Evolutionary conservation across 2,797 vertebrate genomes (phyloP), one percentile per base, ranked within the genome.

Genomic region (Hypotaenidia philippensis): DNA sequence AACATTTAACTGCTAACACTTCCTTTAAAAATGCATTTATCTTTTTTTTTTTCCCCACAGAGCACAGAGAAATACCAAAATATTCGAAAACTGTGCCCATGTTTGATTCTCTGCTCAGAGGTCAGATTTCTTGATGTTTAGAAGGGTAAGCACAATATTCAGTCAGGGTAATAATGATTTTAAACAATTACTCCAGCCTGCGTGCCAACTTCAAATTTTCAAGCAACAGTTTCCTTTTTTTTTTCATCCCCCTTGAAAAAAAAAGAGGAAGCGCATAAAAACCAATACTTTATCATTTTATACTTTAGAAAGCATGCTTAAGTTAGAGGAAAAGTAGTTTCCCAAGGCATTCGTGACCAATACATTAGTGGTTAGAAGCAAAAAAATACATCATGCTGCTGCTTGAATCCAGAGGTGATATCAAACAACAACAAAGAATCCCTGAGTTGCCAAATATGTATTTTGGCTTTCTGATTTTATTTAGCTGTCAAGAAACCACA

Each of bases 391-490:
- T 84, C 47, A 65, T 27, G 31, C 41, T 71, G 47, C 69, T 89
- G 32, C 74, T 74, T 29, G 23, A 74, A 60, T 93, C 66, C 72
- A 83, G 60, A 87, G 59, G 44, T 74, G 60, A 63, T 93, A 92
- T 66, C 31, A n/a, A 79, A 29, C 17, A 89, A 23, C 29, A 36
- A n/a, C 26, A 38, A 47, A 87, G 86, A 64, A 78, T 21, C 38
- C 29, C 47, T 0, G 12, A 45, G n/a, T 70, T 90, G 31, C 83
- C 86, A 92, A 94, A 89, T 87, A 84, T 38, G 23, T 72, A 82
- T 91, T 96, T 93, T 87, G 77, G 83, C 55, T 93, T 88, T 69
- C 75, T 78, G 78, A 84, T 92, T 93, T 93, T 74, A 93, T 95
- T 92, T 89, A 80, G 80, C 88, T 95, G 86, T 93, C 88, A 95